Percentiles rank a stretch among this genome's conserved stretches.
Conservation (phyloP, 2,888 invertebrate genomes). For the Scaptomyza cyrtandrae region DNA sequence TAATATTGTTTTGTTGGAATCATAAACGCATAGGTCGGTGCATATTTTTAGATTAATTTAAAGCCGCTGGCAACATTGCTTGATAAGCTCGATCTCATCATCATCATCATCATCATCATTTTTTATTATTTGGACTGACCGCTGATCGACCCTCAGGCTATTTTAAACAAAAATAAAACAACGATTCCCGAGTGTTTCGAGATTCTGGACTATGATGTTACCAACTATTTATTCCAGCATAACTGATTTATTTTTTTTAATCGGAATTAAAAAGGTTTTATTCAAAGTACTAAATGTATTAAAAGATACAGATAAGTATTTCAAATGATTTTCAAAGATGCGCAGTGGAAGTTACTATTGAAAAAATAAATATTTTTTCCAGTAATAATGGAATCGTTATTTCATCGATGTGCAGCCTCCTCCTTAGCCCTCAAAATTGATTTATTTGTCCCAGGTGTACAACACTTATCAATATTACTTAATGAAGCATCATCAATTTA, state of each 20-base stretch:
- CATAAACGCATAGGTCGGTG: constrained; percentile 3
- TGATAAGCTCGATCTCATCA: constrained; percentile 41
- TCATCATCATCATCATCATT: constrained; percentile 15
- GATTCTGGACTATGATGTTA: neutral
- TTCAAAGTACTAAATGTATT: too few relatives aligned
- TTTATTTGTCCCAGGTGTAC: constrained; percentile 12
- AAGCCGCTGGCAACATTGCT: constrained; percentile 36
- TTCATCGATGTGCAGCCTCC: too few relatives aligned
- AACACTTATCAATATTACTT: constrained; percentile 27
- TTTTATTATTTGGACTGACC: constrained; percentile 31
- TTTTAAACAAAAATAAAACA: constrained; percentile 1
- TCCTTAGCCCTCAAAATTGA: neutral
- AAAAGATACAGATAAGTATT: too few relatives aligned
- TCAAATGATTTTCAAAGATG: too few relatives aligned
- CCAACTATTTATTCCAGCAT: neutral
- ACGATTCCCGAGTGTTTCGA: neutral
- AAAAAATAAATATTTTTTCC: too few relatives aligned
- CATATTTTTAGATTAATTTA: constrained; percentile 49
- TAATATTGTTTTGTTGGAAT: constrained; percentile 21
- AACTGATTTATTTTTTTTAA: too few relatives aligned
- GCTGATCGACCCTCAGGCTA: constrained; percentile 44
- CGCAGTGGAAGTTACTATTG: too few relatives aligned
- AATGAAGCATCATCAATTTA: neutral
- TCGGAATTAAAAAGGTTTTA: too few relatives aligned
- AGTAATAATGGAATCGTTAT: too few relatives aligned